These are phyloP conservation scores for Callionymus lyra DNA, from an alignment of 2,113 vertebrate genomes.

Conservation along the genomic window DNA sequence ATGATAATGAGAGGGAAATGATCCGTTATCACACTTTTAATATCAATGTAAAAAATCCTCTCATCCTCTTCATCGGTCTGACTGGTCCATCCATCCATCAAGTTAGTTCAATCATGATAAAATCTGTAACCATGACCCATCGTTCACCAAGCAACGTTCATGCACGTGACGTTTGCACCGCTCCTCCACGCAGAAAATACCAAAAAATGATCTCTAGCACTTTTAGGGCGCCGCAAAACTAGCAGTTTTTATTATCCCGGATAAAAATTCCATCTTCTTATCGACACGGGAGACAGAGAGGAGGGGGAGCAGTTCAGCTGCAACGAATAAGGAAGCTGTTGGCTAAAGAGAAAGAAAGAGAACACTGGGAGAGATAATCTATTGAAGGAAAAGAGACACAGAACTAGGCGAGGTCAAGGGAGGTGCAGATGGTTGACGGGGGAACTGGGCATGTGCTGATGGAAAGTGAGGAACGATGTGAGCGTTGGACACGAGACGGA, in stretches of 20 bases:
- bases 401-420: constrained; percentile 19
- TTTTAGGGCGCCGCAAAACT: constrained; percentile 34
- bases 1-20: too few species aligned
- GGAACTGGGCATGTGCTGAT: constrained; percentile 3
- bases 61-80: too few species aligned
- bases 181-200: constrained; percentile 5
- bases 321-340: constrained; percentile 31
- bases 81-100: too few species aligned
- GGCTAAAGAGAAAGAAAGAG: constrained; percentile 11
- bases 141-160: too few species aligned
- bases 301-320: constrained; percentile 31
- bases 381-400: constrained; percentile 30
- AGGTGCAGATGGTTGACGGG: constrained; percentile 25
- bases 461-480: constrained; percentile 7
- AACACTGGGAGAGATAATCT: constrained; percentile 10
- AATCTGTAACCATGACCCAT: too few species aligned
- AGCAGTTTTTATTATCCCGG: constrained; percentile 34
- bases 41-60: too few species aligned
- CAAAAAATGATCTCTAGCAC: constrained; percentile 13
- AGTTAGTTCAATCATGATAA: too few species aligned
- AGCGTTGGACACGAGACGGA: constrained; percentile 17
- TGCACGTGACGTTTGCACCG: too few species aligned
- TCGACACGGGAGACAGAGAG: constrained; percentile 23
- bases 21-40: too few species aligned
- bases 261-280: constrained; percentile 44